These are phyloP conservation scores for Diplogasteroides magnus DNA, from an alignment of 1,140 invertebrate genomes.

Conservation along the genomic window DNA sequence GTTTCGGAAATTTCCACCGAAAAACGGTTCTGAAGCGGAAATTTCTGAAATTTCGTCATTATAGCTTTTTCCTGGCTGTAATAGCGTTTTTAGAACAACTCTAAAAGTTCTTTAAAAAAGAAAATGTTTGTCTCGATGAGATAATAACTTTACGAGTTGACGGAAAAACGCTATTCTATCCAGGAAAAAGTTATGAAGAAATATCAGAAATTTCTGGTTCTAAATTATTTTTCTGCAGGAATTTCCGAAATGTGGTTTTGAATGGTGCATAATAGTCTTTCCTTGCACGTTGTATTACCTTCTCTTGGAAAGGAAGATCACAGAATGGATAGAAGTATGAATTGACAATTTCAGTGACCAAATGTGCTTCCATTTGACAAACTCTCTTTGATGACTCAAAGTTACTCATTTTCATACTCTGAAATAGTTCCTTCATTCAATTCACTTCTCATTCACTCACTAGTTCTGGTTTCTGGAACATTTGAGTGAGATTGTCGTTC, in stretches of 20 bases:
- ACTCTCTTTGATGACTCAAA: conserved; percentile 21
- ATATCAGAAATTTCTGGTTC: too few relatives aligned
- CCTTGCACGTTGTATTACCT: conserved; percentile 5
- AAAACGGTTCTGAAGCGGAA: too few relatives aligned
- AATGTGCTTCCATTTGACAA: conserved; percentile 20
- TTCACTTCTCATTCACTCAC: conserved; percentile 10
- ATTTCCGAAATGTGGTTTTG: not conserved
- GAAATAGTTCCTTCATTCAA: not conserved
- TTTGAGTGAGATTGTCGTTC: conserved; percentile 7
- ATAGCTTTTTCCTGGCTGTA: too few relatives aligned
- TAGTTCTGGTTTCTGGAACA: conserved; percentile 14
- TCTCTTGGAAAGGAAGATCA: conserved; percentile 8
- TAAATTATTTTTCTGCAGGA: not conserved
- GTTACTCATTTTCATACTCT: conserved; percentile 4
- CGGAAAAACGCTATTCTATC: too few relatives aligned
- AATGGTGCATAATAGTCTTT: not conserved
- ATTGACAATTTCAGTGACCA: conserved; percentile 26
- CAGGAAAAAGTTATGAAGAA: too few relatives aligned
- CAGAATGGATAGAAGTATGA: conserved; percentile 19
- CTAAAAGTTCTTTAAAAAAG: too few relatives aligned
- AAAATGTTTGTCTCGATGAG: too few relatives aligned
- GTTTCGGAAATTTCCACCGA: too few relatives aligned
- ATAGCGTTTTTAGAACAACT: too few relatives aligned
- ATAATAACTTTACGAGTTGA: too few relatives aligned
- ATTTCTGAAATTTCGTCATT: too few relatives aligned